These are phyloP conservation scores for Drosophila lutescens DNA, from an alignment of 2,888 invertebrate genomes.

Conservation along the genomic window DNA sequence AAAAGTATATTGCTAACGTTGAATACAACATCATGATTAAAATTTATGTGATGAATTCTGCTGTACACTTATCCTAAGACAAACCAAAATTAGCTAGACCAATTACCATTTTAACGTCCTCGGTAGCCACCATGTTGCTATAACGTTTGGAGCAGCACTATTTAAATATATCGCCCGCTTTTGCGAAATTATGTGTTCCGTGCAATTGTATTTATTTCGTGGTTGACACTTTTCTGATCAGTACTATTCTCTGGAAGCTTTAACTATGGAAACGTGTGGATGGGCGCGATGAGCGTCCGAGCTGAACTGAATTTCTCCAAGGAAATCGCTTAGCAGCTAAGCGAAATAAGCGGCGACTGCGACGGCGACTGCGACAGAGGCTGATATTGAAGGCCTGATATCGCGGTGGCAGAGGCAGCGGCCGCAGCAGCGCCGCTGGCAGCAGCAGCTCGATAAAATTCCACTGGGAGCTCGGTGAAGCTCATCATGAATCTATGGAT, in stretches of 20 bases:
- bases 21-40: no score
- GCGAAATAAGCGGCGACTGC: slow-evolving; percentile 44
- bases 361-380: slow-evolving; percentile 43
- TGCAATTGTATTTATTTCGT: slow-evolving; percentile 7
- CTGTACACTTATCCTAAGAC: neutral
- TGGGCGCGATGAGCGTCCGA: slow-evolving; percentile 65
- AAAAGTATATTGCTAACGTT: neutral
- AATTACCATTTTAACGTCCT: slow-evolving; percentile 63
- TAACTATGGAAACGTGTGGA: slow-evolving; percentile 58
- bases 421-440: slow-evolving; percentile 14
- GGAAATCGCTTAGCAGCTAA: slow-evolving; percentile 68
- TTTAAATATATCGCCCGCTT: slow-evolving; percentile 2
- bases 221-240: neutral
- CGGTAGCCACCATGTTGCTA: slow-evolving; percentile 55
- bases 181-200: neutral
- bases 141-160: neutral
- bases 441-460: slow-evolving; percentile 28
- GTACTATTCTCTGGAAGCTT: slow-evolving; percentile 11
- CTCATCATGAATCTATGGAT: slow-evolving; percentile 1
- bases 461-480: neutral
- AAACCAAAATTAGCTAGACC: neutral
- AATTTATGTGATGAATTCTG: neutral
- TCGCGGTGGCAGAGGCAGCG: slow-evolving; percentile 27
- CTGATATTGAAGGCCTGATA: slow-evolving; percentile 20
- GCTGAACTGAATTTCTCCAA: slow-evolving; percentile 77